A percentile compares a stretch with the other conserved stretches of the same genome.
These are phyloP conservation scores for Drosophila eohydei DNA, from an alignment of 2,888 invertebrate genomes.

Conservation along the genomic window DNA sequence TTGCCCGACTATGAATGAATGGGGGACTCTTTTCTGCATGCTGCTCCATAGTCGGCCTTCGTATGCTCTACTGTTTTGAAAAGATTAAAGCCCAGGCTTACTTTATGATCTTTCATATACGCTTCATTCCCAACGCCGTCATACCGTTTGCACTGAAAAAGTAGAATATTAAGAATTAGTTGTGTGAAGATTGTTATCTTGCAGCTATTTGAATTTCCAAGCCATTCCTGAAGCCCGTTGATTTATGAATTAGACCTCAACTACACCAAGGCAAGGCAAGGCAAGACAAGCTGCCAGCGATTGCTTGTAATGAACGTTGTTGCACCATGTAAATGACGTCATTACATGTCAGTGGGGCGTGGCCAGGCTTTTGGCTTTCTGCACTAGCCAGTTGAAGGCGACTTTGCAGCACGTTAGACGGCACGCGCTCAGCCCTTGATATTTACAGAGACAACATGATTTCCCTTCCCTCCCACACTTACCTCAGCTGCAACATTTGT, in stretches of 20 bases:
- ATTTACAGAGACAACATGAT: neutral
- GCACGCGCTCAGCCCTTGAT: neutral
- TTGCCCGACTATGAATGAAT: neutral
- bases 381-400: neutral
- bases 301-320: constrained; percentile 49
- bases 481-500: neutral
- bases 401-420: neutral
- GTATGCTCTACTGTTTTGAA: too few relatives aligned
- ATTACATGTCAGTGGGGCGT: constrained; percentile 39
- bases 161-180: too few relatives aligned
- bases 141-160: too few relatives aligned
- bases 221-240: neutral
- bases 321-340: constrained; percentile 48
- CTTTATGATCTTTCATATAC: too few relatives aligned
- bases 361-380: constrained; percentile 10
- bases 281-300: neutral
- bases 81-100: too few relatives aligned
- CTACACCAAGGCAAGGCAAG: neutral
- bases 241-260: constrained; percentile 30
- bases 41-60: too few relatives aligned
- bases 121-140: too few relatives aligned
- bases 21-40: too few relatives aligned
- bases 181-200: too few relatives aligned
- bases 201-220: too few relatives aligned
- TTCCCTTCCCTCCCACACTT: neutral